phyloP scores from a whole-genome alignment of 2,113 vertebrate species.

The Xenopus laevis region DNA sequence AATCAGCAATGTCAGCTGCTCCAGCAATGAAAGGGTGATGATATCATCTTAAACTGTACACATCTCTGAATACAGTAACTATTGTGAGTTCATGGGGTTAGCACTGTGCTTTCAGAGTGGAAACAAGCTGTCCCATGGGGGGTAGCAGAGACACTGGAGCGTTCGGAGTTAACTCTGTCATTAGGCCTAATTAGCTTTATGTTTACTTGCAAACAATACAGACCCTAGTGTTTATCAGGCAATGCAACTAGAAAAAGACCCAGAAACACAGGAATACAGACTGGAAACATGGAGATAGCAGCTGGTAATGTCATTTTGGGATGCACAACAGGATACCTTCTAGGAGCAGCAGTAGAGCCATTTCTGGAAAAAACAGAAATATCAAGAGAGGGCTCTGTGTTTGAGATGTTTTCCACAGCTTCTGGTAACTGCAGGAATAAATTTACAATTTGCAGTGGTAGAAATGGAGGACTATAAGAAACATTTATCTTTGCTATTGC shows the following conservation, averaged over 20 bases:
- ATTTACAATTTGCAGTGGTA: neutral
- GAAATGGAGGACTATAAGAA: neutral
- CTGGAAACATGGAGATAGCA: neutral
- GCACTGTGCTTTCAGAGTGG: slow-evolving; percentile 25
- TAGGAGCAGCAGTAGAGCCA: too few relatives aligned
- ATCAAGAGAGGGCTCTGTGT: too few relatives aligned
- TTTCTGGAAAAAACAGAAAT: too few relatives aligned
- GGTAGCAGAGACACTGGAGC: slow-evolving; percentile 20
- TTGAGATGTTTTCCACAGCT: too few relatives aligned
- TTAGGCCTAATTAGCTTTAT: slow-evolving; percentile 39
- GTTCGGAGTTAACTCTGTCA: slow-evolving; percentile 40
- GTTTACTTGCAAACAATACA: slow-evolving; percentile 43
- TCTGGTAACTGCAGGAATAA: too few relatives aligned
- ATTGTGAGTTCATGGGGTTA: slow-evolving; percentile 14
- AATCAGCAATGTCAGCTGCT: too few relatives aligned
- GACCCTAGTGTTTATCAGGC: slow-evolving; percentile 40
- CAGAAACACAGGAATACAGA: slow-evolving; percentile 4
- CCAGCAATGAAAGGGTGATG: too few relatives aligned
- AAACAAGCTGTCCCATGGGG: slow-evolving; percentile 28
- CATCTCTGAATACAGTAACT: too few relatives aligned
- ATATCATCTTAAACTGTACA: too few relatives aligned
- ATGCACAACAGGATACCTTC: too few relatives aligned
- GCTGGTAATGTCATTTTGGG: too few relatives aligned
- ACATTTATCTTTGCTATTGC: neutral
- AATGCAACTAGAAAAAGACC: slow-evolving; percentile 25